Percentiles rank a stretch among this genome's conserved stretches.
phyloP scores from a whole-genome alignment of 2,797 vertebrate genomes.

The Cossypha polioptera region DNA sequence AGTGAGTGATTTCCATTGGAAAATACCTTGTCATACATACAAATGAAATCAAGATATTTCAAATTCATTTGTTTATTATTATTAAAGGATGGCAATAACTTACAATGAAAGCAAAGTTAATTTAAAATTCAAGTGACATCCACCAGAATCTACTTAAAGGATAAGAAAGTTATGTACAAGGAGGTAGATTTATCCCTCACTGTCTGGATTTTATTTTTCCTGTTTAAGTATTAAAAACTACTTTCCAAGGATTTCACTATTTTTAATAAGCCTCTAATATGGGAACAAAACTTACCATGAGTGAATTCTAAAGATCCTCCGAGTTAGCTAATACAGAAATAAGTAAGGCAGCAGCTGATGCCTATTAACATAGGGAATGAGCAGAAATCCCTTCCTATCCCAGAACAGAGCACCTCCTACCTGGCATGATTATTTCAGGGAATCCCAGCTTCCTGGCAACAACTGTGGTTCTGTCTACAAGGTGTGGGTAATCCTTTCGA shows the following conservation, averaged over 20 bases:
- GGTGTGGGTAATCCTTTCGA: conserved; percentile 93
- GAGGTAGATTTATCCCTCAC: neutral
- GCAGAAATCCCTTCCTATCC: neutral
- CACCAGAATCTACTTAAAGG: neutral
- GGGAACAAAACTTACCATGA: neutral
- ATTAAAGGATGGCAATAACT: neutral
- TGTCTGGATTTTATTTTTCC: neutral
- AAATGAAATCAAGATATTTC: neutral
- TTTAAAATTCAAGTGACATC: neutral
- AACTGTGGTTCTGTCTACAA: conserved; percentile 94
- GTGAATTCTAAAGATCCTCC: neutral
- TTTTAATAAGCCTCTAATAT: neutral
- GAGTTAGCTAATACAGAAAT: neutral
- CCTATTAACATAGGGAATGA: neutral
- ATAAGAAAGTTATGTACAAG: neutral
- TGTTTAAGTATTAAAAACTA: neutral
- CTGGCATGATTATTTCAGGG: conserved; percentile 99
- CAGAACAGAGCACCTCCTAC: conserved; percentile 40
- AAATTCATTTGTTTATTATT: neutral
- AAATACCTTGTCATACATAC: neutral
- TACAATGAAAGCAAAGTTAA: neutral
- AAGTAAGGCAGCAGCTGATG: neutral
- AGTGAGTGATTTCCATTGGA: neutral
- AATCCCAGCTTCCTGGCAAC: conserved; percentile 96
- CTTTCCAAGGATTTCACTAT: neutral